A percentile compares a stretch with the other conserved stretches of the same genome.
phyloP scores from a whole-genome alignment of 2,888 invertebrate species.

The Mystacides longicornis region DNA sequence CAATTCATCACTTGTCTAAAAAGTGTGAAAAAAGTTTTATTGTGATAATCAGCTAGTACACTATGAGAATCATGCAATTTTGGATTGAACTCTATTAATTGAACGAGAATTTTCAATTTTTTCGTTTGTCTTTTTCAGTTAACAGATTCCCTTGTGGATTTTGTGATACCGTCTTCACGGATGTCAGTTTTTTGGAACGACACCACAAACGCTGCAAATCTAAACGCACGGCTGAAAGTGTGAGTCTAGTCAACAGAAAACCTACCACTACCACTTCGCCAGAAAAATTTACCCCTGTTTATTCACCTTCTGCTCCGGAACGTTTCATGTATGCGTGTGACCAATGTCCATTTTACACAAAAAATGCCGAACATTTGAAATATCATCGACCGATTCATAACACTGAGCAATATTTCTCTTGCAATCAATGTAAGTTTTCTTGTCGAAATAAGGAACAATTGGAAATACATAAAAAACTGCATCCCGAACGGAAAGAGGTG shows the following conservation, averaged over 20 bases:
- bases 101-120: background rate
- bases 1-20: no score
- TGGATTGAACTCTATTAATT: background rate
- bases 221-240: slow-evolving; percentile 16
- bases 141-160: slow-evolving; percentile 21
- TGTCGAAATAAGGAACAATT: slow-evolving; percentile 15
- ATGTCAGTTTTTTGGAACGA: slow-evolving; percentile 18
- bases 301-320: background rate
- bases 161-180: slow-evolving; percentile 23
- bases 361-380: slow-evolving; percentile 20
- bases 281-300: background rate
- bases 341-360: slow-evolving; percentile 18
- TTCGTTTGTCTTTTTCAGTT: slow-evolving; percentile 11
- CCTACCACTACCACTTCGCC: background rate
- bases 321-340: slow-evolving; percentile 13
- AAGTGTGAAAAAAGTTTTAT: no score
- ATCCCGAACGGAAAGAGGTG: slow-evolving; percentile 9
- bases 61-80: no score
- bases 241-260: background rate
- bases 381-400: slow-evolving; percentile 20
- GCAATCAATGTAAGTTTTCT: slow-evolving; percentile 19
- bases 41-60: no score
- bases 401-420: slow-evolving; percentile 16
- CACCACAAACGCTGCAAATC: slow-evolving; percentile 22
- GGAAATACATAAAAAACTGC: slow-evolving; percentile 16